Percentiles rank a stretch among this genome's conserved stretches.
Conservation (phyloP, 2,888 invertebrate genomes). For the Baronia brevicornis region DNA sequence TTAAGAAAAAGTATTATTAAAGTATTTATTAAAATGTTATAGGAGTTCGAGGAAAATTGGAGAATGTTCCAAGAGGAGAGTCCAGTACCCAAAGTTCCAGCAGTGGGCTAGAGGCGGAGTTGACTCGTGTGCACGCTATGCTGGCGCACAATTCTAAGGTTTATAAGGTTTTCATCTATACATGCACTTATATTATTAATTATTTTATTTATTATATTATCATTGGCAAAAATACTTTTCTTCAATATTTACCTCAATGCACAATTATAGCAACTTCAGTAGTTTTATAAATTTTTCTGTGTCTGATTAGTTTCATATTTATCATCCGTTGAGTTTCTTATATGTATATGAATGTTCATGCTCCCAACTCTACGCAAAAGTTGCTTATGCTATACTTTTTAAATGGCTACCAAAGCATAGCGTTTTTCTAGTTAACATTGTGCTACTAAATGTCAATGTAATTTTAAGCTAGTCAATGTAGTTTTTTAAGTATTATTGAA, state of each 20-base stretch:
- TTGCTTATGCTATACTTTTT: no score
- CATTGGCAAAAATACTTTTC: no score
- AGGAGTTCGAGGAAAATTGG: conserved; percentile 61
- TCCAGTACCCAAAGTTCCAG: conserved; percentile 15
- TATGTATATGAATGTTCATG: no score
- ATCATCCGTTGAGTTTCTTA: background rate
- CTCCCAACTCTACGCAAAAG: no score
- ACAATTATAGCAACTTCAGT: background rate
- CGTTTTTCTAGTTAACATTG: no score
- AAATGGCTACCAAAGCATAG: no score
- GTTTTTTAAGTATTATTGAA: no score
- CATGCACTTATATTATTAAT: conserved; percentile 65
- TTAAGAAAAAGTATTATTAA: no score
- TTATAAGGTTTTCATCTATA: conserved; percentile 79
- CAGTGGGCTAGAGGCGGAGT: conserved; percentile 81
- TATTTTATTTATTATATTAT: conserved; percentile 32
- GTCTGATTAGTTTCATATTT: conserved; percentile 2
- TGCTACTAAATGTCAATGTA: no score
- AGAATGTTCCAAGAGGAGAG: conserved; percentile 41
- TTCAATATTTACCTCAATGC: no score
- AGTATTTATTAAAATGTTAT: no score
- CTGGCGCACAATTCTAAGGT: conserved; percentile 95
- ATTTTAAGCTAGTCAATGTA: no score
- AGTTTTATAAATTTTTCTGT: conserved; percentile 9
- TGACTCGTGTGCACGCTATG: conserved; percentile 88